Evolutionary conservation across 2,797 vertebrate species (phyloP), one percentile per base, ranked within the genome.

Genomic region (Falco rusticolus): DNA sequence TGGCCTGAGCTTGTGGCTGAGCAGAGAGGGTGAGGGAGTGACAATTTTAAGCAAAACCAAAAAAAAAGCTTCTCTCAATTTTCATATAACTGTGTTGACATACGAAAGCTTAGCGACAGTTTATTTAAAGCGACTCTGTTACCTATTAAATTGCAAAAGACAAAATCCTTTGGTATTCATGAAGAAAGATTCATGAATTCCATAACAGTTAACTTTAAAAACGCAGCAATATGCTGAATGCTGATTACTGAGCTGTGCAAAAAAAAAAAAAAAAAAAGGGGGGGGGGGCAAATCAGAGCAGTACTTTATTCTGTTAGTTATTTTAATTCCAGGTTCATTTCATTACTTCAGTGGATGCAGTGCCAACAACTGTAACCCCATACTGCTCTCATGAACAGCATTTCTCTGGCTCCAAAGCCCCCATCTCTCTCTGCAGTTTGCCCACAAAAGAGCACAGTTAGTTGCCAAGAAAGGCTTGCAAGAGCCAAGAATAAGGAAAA

Each of bases 161-260:
- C 59, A 0, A 0, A 86, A 69, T 87, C 71, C 77, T 95, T 91
- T 90, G 90, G 69, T 95, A 88, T 95, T 96, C 93, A 93, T 90
- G 86, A 96, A 95, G 84, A 92, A 64, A 89, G 89, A 95, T 83
- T 93, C 92, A 92, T 97, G 94, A 97, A 92, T 95, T 94, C 90
- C 59, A 2, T 92, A 94, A 87, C 78, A 69, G 81, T 84, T 93
- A 89, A 89, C 81, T 94, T 95, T 69, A 76, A 91, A 95, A 95
- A 81, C 6, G 43, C 65, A 87, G 82, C 78, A 94, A 76, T 95
- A 84, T 92, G 69, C 90, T 89, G 84, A 94, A 91, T 93, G 72
- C 50, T 96, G 72, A 96, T 95, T 93, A 83, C 66, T 50, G 84
- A 85, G 81, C 69, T 31, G 3, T 75, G 48, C 54, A 18, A 94